These are phyloP conservation scores for Oreochromis aureus DNA, from an alignment of 2,113 vertebrate genomes.

Conservation along the genomic window DNA sequence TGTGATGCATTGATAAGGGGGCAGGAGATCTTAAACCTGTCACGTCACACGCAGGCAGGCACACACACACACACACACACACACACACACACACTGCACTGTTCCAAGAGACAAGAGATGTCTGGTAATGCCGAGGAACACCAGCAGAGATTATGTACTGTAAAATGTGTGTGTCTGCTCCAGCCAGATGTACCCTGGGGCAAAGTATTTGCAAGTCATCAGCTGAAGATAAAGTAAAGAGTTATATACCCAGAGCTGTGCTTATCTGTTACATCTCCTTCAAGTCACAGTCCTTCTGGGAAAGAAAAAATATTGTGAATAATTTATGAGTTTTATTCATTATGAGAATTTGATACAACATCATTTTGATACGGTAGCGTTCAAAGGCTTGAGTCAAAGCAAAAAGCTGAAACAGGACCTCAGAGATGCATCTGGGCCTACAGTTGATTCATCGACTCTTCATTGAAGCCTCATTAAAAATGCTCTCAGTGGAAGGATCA, in stretches of 20 bases:
- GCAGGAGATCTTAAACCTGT: slow-evolving; percentile 4
- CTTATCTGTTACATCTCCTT: neutral
- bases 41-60: neutral
- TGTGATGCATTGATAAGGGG: slow-evolving; percentile 26
- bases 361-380: neutral
- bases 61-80: neutral
- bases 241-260: neutral
- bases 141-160: slow-evolving; percentile 11
- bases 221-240: slow-evolving; percentile 31
- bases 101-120: neutral
- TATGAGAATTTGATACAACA: neutral
- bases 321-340: neutral
- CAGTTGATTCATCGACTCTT: neutral
- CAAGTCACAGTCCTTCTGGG: neutral
- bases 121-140: slow-evolving; percentile 14
- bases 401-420: neutral
- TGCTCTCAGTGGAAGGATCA: neutral
- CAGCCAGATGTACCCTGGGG: slow-evolving; percentile 17
- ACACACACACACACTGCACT: neutral
- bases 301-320: neutral
- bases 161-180: slow-evolving; percentile 36
- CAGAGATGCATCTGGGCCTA: neutral
- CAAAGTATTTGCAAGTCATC: slow-evolving; percentile 19
- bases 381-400: neutral
- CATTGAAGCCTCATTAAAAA: neutral